Percentiles rank a stretch among this genome's conserved stretches.
phyloP scores from a whole-genome alignment of 1,140 invertebrate species.

The Papilio helenus region DNA sequence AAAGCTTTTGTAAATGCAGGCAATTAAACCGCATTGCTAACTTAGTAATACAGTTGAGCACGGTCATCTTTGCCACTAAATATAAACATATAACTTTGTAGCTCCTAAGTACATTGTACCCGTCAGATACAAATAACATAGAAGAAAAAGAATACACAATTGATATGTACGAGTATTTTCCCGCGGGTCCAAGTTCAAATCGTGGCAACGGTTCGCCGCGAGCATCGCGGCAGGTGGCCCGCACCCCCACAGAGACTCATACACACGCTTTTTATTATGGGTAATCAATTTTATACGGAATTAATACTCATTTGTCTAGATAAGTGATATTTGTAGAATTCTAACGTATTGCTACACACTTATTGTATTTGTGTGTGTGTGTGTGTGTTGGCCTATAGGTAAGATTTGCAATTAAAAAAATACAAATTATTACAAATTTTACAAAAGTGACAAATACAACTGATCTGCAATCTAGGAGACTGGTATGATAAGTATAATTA shows the following conservation, averaged over 20 bases:
- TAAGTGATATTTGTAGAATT: background rate
- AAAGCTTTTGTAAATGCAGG: too few relatives aligned
- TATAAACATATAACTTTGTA: background rate
- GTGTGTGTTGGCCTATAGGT: too few relatives aligned
- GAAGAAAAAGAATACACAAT: background rate
- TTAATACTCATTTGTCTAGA: slow-evolving; percentile 2
- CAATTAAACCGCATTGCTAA: background rate
- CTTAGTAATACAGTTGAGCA: background rate
- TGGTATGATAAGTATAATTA: too few relatives aligned
- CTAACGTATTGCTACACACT: background rate
- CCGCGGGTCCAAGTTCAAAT: slow-evolving; percentile 28
- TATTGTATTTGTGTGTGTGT: too few relatives aligned
- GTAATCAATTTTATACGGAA: slow-evolving; percentile 9
- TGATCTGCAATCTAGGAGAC: too few relatives aligned
- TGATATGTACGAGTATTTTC: background rate
- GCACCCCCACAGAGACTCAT: background rate
- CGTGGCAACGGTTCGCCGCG: slow-evolving; percentile 17
- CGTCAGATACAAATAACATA: background rate
- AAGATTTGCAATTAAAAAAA: too few relatives aligned
- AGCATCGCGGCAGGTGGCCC: slow-evolving; percentile 30
- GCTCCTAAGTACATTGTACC: background rate
- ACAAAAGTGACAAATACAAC: too few relatives aligned
- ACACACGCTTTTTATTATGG: background rate
- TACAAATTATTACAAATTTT: too few relatives aligned
- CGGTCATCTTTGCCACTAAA: too few relatives aligned